Evolutionary conservation across 1,140 invertebrate species (phyloP).

Genomic region (Platorchestia sp.): DNA sequence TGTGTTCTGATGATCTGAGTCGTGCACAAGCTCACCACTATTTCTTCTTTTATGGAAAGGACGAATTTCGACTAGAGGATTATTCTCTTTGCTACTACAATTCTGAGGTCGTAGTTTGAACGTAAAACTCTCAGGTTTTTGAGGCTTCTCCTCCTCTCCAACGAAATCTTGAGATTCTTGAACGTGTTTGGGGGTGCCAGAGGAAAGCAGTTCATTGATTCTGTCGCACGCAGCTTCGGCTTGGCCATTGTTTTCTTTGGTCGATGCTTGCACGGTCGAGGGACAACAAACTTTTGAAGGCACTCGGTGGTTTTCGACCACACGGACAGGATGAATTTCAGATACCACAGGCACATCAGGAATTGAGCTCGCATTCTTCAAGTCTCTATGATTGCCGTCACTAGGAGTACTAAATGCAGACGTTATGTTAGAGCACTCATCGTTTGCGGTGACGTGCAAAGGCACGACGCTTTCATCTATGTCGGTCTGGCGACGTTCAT

Average conservation of each 20-base stretch:
- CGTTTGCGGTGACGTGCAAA: not conserved
- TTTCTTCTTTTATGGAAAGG: not conserved
- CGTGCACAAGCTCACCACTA: not conserved
- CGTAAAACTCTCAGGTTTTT: not conserved
- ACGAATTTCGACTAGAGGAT: constrained; percentile 35
- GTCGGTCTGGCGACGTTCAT: not conserved
- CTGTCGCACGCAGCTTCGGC: constrained; percentile 28
- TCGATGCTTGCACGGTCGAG: not conserved
- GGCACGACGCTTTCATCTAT: not conserved
- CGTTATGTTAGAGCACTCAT: not conserved
- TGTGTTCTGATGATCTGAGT: not conserved
- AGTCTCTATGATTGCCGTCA: not conserved
- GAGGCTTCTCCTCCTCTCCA: not conserved
- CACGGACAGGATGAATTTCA: not conserved
- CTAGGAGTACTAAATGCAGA: not conserved
- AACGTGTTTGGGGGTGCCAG: not conserved
- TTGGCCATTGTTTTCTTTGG: constrained; percentile 14
- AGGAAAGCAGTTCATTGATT: constrained; percentile 32
- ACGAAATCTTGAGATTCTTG: not conserved
- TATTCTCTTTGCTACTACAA: not conserved
- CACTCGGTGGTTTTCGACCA: not conserved
- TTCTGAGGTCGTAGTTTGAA: not conserved
- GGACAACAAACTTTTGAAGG: not conserved
- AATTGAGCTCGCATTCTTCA: not conserved
- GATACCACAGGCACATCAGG: not conserved